Evolutionary conservation across 1,140 invertebrate genomes (phyloP), one percentile per base, ranked within the genome.

Genomic region (Drosophila saltans): DNA sequence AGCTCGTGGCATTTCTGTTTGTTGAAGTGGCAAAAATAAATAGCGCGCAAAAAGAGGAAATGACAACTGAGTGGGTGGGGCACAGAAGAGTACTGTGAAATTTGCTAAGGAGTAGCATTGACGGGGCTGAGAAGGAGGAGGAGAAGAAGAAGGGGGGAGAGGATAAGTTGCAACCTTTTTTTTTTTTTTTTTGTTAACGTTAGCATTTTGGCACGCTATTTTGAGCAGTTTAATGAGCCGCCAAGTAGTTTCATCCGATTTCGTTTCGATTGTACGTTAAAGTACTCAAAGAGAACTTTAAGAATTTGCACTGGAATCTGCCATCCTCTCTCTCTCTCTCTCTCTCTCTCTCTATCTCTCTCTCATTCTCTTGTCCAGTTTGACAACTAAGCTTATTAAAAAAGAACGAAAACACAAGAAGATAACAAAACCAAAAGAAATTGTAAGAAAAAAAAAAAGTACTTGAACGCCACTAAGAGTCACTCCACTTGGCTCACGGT

Each of bases 11-110:
- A 66, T 59, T 70, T 80, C 73, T 80, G 83, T 88, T 86, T 86
- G 83, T 88, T 88, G 72, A 88, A 82, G 83, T 80, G 70, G 76
- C 83, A 82, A 80, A 86, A 86, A 80, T 86, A 88, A 86, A 86
- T 82, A 82, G 83, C 65, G 80, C 75, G 78, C 45, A 81, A 75
- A 85, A 58, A 69, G 55, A 67, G 64, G 71, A 82, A 86, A 76
- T 69, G 75, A 72, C 79, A 74, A 66, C 73, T 68, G 77, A 59
- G 55, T 66, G 24, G 45, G 33, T 36, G 3, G 33, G 33, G 33
- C 6, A 5, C 6, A 7, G 6, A 7, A 26, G 24, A 52, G 45
- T 26, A 52, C 21, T 26, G 45, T 26, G 24, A 36, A 36, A 36
- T 36, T 36, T 36, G 6, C 33, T 36, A 36, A 36, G 33, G 3